Evolutionary conservation across 2,797 vertebrate genomes (phyloP), one percentile per base, ranked within the genome.

Genomic region (Gymnocypris eckloni): DNA sequence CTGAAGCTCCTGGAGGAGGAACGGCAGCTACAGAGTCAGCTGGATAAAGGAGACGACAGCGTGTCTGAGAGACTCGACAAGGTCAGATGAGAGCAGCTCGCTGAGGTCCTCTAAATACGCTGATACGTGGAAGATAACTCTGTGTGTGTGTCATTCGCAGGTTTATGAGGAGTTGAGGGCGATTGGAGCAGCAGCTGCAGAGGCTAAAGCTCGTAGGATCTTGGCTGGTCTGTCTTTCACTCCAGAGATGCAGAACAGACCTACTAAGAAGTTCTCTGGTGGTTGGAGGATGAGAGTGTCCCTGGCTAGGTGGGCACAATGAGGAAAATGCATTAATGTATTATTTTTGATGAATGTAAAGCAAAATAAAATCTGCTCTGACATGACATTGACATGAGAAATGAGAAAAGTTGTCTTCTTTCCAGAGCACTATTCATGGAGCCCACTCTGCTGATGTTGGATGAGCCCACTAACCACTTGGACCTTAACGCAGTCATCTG

Each of bases 231-330:
- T 98, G 89, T 95, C 96, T 1, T 98, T 98, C 15, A 97, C 97
- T 64, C 92, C 97, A 0, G 97, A 98, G 91, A 98, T 98, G 97
- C 97, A 98, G 92, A 97, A 96, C 90, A 92, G 97, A 91, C 92
- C 97, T 80, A 98, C 97, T 22, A 97, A 96, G 92, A 97, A 96
- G 92, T 98, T 98, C 90, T 98, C 97, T 0, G 97, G 97, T 87
- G 97, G 97, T 2, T 98, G 97, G 97, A 96, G 97, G 50, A 98
- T 98, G 97, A 96, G 97, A 73, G 97, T 98, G n/a, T 98, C 97
- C 3, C 92, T 98, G 3, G 97, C 97, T 90, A 96, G 97, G 97
- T 98, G 78, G 61, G 90, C 43, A 79, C 45, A 56, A 7, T 43
- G 13, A 6, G 50, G 8, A 43, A 52, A 52, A 18, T 33, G 2